Evolutionary conservation across 2,797 vertebrate species (phyloP).

Genomic region (Molossus alvarezi): DNA sequence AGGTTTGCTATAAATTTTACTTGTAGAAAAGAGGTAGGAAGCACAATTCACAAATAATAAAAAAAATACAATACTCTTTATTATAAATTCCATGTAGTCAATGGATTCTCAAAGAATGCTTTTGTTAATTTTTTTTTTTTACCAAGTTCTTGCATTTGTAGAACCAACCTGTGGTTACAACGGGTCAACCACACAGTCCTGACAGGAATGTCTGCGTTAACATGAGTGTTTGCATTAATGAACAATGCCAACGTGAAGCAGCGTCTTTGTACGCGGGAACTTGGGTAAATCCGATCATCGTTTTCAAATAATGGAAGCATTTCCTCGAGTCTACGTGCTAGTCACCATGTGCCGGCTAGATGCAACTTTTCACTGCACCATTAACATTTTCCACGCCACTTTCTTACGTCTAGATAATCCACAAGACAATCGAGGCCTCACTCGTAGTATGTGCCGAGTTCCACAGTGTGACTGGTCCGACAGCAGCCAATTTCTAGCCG

Average conservation of each 20-base stretch:
- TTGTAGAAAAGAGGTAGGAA: not conserved
- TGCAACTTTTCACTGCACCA: not conserved
- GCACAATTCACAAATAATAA: not conserved
- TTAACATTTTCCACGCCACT: not conserved
- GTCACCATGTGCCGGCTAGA: not conserved
- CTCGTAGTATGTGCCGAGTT: not conserved
- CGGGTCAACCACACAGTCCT: not conserved
- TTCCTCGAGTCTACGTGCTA: not conserved
- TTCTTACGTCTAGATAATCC: conserved; percentile 24
- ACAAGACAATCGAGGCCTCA: not conserved
- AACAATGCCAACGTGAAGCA: not conserved
- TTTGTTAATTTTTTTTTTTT: not conserved
- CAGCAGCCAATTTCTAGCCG: not conserved
- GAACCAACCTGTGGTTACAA: not conserved
- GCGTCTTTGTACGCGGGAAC: not conserved
- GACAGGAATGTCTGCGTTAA: not conserved
- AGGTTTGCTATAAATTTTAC: not conserved
- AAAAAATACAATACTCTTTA: not conserved
- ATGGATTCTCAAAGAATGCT: conserved; percentile 1
- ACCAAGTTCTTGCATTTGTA: not conserved
- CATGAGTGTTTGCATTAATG: not conserved
- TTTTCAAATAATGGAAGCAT: conserved; percentile 36
- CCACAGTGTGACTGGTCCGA: not conserved
- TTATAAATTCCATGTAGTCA: not conserved
- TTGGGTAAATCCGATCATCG: not conserved